Conservation (phyloP, 2,888 invertebrate species). For the Anorthoa munda region DNA sequence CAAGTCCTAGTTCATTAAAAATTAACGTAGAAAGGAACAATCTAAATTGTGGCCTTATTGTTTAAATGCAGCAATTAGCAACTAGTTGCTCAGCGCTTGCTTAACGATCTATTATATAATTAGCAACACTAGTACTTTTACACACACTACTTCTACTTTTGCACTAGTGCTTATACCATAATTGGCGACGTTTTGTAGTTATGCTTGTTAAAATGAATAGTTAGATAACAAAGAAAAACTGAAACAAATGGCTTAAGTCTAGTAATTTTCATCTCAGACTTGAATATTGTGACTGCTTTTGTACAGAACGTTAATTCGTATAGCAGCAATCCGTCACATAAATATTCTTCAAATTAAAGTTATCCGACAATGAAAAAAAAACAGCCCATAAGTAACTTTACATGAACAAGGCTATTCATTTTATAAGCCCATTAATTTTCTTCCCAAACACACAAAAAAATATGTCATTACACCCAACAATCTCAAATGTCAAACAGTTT, state of each 20-base stretch:
- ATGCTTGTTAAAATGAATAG: background rate
- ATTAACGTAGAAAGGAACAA: conserved; percentile 37
- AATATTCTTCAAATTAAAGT: too few species aligned
- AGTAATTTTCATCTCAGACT: too few species aligned
- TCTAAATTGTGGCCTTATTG: conserved; percentile 44
- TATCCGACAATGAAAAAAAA: too few species aligned
- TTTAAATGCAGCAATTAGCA: conserved; percentile 52
- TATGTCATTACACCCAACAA: conserved; percentile 45
- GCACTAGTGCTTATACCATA: conserved; percentile 19
- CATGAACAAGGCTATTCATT: background rate
- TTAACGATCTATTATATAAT: conserved; percentile 45
- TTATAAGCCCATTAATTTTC: conserved; percentile 13
- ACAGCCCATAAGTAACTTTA: background rate
- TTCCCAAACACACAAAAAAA: conserved; percentile 22
- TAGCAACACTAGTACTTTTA: conserved; percentile 27
- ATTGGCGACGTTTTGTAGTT: conserved; percentile 17
- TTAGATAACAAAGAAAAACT: background rate
- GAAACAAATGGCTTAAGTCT: background rate
- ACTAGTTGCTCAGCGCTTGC: conserved; percentile 41
- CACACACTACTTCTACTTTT: too few species aligned
- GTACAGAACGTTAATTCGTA: too few species aligned
- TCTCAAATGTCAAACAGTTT: conserved; percentile 50
- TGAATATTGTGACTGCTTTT: too few species aligned
- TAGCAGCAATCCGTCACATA: too few species aligned
- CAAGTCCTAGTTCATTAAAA: conserved; percentile 44